These are phyloP conservation scores for Cettia cetti DNA, from an alignment of 2,113 vertebrate species.

Conservation along the genomic window DNA sequence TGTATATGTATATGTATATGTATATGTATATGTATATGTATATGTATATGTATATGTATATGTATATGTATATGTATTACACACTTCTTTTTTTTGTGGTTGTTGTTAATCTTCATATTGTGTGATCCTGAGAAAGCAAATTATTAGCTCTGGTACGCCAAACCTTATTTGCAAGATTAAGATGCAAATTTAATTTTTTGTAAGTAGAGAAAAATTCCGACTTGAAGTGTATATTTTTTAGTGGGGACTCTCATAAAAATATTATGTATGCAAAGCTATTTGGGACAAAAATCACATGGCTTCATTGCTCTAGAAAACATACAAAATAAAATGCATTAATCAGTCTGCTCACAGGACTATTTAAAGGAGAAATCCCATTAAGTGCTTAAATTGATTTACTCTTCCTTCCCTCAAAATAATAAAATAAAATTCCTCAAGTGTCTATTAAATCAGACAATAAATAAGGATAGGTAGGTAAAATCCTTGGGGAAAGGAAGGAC, in stretches of 20 bases:
- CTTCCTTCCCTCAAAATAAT: slow-evolving; percentile 35
- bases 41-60: too few relatives aligned
- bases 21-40: too few relatives aligned
- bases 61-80: too few relatives aligned
- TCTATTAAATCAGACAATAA: slow-evolving; percentile 64
- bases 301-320: background rate
- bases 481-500: slow-evolving; percentile 40
- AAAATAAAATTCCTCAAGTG: slow-evolving; percentile 50
- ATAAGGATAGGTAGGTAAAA: slow-evolving; percentile 54
- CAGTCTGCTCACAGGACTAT: slow-evolving; percentile 15
- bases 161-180: background rate
- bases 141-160: background rate
- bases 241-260: background rate
- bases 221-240: background rate
- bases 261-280: background rate
- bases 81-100: too few relatives aligned
- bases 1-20: too few relatives aligned
- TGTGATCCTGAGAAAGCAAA: background rate
- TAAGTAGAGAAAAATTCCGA: background rate
- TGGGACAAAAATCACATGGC: background rate
- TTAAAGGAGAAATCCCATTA: slow-evolving; percentile 55
- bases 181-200: background rate
- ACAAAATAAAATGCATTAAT: slow-evolving; percentile 57
- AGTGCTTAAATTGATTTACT: slow-evolving; percentile 62
- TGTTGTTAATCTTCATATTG: background rate